Evolutionary conservation across 2,113 vertebrate genomes (phyloP), one percentile per base, ranked within the genome.

Genomic region (Oenanthe oenanthe): DNA sequence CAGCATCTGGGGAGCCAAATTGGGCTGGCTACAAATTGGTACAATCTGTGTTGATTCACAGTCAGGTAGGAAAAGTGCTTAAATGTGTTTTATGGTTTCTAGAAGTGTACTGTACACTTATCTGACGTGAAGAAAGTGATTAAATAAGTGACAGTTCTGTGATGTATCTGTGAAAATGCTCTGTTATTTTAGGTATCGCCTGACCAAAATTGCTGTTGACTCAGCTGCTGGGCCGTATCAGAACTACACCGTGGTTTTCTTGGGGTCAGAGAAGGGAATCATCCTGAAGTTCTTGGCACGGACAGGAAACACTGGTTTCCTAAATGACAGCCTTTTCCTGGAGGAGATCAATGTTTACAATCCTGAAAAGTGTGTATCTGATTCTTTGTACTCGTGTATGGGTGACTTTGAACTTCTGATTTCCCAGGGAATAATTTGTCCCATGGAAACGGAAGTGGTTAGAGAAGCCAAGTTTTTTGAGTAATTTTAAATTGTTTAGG

Each of bases 301-400:
- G 93, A 98, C 98, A 96, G 98, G 98, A 97, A 98, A 97, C 97
- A 98, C 97, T 31, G 99, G 99, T 95, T 98, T 99, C 95, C 98
- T 99, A 88, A 99, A 99, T 80, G 99, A 99, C 93, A 99, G 99
- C 97, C 98, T 99, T 96, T 99, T 99, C 95, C 98, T 99, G 98
- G 99, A 99, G 97, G 99, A 99, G 97, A 98, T 99, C 97, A 99
- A 94, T 67, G 93, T 99, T 98, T 99, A 99, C 98, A 99, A 99
- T 97, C 98, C 99, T 66, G 99, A 99, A 97, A 99, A 99, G 99
- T 99, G 96, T 42, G 99, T 98, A 92, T 94, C 92, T 80, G 66
- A 57, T 84, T 95, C 87, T 95, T 95, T 95, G 53, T 95, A 50
- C 82, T 91, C 24, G 16, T 60, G 40, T 83, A 63, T 31, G 31